A percentile compares a stretch with the other conserved stretches of the same genome.
phyloP scores from a whole-genome alignment of 2,797 vertebrate species.

The Falco cherrug region DNA sequence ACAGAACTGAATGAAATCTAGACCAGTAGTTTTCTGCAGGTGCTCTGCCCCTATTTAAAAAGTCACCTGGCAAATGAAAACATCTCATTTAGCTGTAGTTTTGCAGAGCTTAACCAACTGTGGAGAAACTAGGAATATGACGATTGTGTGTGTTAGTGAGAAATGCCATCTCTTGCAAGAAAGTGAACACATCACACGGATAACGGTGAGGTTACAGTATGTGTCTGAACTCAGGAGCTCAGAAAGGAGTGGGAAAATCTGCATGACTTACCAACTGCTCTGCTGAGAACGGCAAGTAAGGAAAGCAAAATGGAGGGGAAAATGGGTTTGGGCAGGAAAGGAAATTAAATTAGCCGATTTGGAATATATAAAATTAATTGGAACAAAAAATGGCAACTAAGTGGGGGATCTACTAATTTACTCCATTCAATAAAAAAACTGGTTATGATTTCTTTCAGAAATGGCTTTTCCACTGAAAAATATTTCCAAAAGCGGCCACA shows the following conservation, averaged over 20 bases:
- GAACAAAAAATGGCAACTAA: conserved; percentile 38
- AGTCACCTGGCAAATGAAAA: background rate
- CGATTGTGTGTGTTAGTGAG: conserved; percentile 57
- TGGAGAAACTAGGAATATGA: background rate
- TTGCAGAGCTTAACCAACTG: background rate
- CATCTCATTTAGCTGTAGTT: background rate
- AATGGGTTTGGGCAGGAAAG: conserved; percentile 66
- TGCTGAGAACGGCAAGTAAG: conserved; percentile 70
- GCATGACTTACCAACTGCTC: conserved; percentile 71
- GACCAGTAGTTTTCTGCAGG: background rate
- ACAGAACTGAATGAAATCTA: background rate
- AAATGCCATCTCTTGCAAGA: conserved; percentile 56
- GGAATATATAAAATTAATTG: conserved; percentile 31
- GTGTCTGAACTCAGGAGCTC: conserved; percentile 40
- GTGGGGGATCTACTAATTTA: background rate
- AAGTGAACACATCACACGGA: conserved; percentile 46
- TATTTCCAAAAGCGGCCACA: background rate
- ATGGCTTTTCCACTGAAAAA: background rate
- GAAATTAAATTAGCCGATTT: conserved; percentile 64
- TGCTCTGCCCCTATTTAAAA: background rate
- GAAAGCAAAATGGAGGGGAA: conserved; percentile 65
- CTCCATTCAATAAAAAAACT: background rate
- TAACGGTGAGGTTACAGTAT: conserved; percentile 21
- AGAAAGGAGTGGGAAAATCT: conserved; percentile 41
- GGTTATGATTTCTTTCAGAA: conserved; percentile 14